Evolutionary conservation across 2,888 invertebrate species (phyloP), one percentile per base, ranked within the genome.

Genomic region (Allophyes oxyacanthae): DNA sequence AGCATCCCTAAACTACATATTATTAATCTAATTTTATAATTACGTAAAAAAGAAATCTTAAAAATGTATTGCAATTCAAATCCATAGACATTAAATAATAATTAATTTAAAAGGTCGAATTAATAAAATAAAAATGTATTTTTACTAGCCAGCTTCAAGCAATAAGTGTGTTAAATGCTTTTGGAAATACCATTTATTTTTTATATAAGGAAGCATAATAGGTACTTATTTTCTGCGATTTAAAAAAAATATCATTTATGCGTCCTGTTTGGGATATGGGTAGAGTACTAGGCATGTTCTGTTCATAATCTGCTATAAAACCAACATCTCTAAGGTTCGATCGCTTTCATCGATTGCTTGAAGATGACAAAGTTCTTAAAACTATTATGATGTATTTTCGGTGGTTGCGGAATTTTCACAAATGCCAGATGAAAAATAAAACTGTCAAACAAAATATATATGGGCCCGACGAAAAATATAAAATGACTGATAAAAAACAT

Each of bases 1-100:
- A 91, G 91, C 91, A 85, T 84, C 69, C 78, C 80, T 76, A 80
- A 79, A 79, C 78, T 83, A 78, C 62, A 75, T 64, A 64, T 71
- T 74, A 77, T 61, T 20, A 20, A 20, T 70, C 73, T 77, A 69
- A 59, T 65, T 57, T 71, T 59, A 79, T 60, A 54, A 77, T 72
- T 74, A 71, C 51, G 56, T 68, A 69, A 75, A 67, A 75, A 78
- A 69, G 32, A 77, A 72, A 74, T 70, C 64, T 76, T 74, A 73
- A 77, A 77, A 73, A 62, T 75, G 62, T 84, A 81, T 84, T 84
- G 81, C 78, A 71, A 81, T 78, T 77, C 60, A 75, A 75, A 77
- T 75, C 72, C 77, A 80, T 82, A 75, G 15, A 66, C 64, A 80
- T 75, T 73, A 77, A 74, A 75, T 67, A 72, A 72, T 61, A 70